Evolutionary conservation across 2,888 invertebrate genomes (phyloP), one percentile per base, ranked within the genome.

Genomic region (Lepidocyrtinus sp.): DNA sequence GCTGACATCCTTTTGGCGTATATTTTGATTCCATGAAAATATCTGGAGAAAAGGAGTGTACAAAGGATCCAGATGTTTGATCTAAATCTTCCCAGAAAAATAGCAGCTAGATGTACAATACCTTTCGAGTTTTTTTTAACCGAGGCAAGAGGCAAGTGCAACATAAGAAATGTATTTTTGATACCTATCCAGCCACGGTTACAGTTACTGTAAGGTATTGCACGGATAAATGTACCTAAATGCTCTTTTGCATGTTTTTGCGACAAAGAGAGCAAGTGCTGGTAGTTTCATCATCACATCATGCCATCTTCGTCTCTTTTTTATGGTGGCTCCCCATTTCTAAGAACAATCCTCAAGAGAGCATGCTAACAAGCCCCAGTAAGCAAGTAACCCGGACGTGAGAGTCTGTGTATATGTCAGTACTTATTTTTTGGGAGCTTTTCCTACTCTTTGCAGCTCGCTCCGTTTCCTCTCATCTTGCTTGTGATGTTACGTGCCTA

Each of bases 361-460:
- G 45, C 73, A 79, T 79, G 73, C 79, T 79, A 79, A 79, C 79
- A 79, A 79, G 79, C 79, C 79, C 79, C 79, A 79, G 79, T 79
- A 79, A 79, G 79, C 79, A 79, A 74, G 79, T 74, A 79, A 73
- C 79, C 79, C 73, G 79, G 79, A 79, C 79, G 73, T 79, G 79
- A 73, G 79, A 79, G 79, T 64, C 73, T 74, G 73, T n/a, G n/a
- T 79, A 73, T 69, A 69, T 74, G 79, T 79, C 79, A 79, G 79
- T 73, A 59, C 62, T 25, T 68, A 79, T 79, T 79, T 62, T n/a
- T n/a, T 64, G 68, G 67, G 73, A 46, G 59, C 64, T 69, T 73
- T 68, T 73, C 27, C 9, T 73, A 22, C 50, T 50, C 55, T 64
- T 73, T 21, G 36, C 45, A 26, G 12, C 19, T 55, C 45, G 0